Evolutionary conservation across 2,888 invertebrate genomes (phyloP).

Genomic region (Orthonychiurus folsomi): DNA sequence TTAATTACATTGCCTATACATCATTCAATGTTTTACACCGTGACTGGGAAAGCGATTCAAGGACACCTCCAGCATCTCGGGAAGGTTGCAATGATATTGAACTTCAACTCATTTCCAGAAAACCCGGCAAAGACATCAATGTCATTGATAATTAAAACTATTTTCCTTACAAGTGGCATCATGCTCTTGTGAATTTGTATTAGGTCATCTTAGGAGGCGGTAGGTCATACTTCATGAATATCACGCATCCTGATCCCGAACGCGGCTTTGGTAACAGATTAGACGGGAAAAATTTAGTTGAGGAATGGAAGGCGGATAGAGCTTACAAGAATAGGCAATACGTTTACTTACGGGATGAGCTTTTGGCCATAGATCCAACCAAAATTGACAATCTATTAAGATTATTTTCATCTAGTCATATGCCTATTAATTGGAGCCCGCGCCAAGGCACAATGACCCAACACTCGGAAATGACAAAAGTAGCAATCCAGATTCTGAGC

Average conservation of each 20-base stretch:
- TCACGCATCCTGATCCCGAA: constrained; percentile 11
- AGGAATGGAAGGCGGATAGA: constrained; percentile 51
- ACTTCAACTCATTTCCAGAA: constrained; percentile 65
- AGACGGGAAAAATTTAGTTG: constrained; percentile 58
- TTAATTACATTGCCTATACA: too few relatives aligned
- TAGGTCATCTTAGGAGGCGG: constrained; percentile 49
- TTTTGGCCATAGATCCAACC: constrained; percentile 48
- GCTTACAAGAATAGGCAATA: constrained; percentile 46
- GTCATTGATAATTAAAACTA: constrained; percentile 45
- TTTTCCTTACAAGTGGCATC: neutral
- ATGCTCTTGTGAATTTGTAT: neutral
- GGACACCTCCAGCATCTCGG: too few relatives aligned
- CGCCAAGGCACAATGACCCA: constrained; percentile 56
- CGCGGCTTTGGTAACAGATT: constrained; percentile 48
- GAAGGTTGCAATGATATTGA: constrained; percentile 69
- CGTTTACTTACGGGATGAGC: constrained; percentile 51
- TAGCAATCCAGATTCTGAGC: constrained; percentile 61
- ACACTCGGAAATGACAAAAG: constrained; percentile 45
- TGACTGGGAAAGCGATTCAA: constrained; percentile 75
- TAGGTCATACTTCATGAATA: constrained; percentile 21
- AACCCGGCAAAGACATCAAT: constrained; percentile 64
- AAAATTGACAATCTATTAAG: constrained; percentile 61
- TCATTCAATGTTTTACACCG: too few relatives aligned
- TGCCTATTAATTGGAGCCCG: constrained; percentile 3
- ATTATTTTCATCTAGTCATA: constrained; percentile 24